Percentiles rank a stretch among this genome's conserved stretches.
Evolutionary conservation across 2,888 invertebrate genomes (phyloP).

Genomic region (Yponomeuta cagnagella): DNA sequence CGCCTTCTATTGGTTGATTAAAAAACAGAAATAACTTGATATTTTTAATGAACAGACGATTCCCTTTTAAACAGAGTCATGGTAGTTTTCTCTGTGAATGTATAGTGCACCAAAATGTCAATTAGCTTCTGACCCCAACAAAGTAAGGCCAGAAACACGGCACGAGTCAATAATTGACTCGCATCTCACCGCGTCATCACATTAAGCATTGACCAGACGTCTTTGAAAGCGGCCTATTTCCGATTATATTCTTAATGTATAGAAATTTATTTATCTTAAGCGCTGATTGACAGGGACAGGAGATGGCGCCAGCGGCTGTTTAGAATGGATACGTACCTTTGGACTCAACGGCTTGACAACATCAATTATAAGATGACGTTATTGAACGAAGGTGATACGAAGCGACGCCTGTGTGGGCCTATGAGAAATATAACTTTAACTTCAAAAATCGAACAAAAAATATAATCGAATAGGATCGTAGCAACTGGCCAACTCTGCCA

Average conservation of each 20-base stretch:
- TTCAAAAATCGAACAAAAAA: no score
- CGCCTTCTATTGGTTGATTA: slow-evolving; percentile 13
- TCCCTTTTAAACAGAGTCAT: slow-evolving; percentile 5
- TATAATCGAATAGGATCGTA: no score
- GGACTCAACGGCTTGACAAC: slow-evolving; percentile 13
- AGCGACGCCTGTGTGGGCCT: slow-evolving; percentile 11
- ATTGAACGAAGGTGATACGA: neutral
- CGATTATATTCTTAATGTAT: slow-evolving; percentile 56
- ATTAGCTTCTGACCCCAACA: slow-evolving; percentile 8
- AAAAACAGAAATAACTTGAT: neutral
- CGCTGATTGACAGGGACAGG: slow-evolving; percentile 58
- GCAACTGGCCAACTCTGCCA: no score
- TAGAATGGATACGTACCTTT: slow-evolving; percentile 47
- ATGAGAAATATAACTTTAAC: neutral
- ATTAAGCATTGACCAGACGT: slow-evolving; percentile 36
- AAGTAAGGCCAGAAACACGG: slow-evolving; percentile 21
- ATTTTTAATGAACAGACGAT: neutral
- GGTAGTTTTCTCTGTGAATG: neutral
- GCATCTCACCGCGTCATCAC: slow-evolving; percentile 68
- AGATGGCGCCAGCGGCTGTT: slow-evolving; percentile 70
- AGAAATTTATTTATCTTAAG: slow-evolving; percentile 48
- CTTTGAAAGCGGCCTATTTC: slow-evolving; percentile 71
- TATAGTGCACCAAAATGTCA: neutral
- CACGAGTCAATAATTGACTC: slow-evolving; percentile 70
- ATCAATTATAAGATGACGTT: slow-evolving; percentile 13